Evolutionary conservation across 2,113 vertebrate genomes (phyloP), one percentile per base, ranked within the genome.

Genomic region (Microtus montanus): DNA sequence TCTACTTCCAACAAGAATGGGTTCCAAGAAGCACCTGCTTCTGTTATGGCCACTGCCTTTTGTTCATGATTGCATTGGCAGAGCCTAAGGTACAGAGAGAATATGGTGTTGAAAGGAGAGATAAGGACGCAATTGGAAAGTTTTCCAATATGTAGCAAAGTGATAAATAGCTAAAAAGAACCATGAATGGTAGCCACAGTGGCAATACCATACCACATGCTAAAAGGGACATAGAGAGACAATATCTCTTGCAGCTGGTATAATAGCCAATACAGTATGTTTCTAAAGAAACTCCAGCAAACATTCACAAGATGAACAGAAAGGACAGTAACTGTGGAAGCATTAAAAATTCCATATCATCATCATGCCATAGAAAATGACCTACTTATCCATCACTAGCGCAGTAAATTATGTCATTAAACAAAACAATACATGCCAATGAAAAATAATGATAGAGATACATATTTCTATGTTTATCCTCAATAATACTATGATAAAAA

Each of bases 251-350:
- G 52, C 52, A 54, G 35, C 11, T 71, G 90, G 41, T 79, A 75
- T 2, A n/a, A 68, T 64, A 61, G 24, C 13, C 24, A 13, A 38
- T 22, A 68, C 14, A 30, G 9, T 61, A 24, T 71, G 58, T 66
- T 89, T 85, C 47, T 87, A 54, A 85, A 96, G 41, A 92, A 47
- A 92, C 7, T 93, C 63, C 12, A 86, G n/a, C 19, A 89, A 80
- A 66, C 17, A 24, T 49, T 24, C 71, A 88, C 10, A 68, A 47
- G 61, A 82, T 63, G n/a, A 38, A 22, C 26, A 24, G 41, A 77
- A 89, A 92, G 68, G 28, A 89, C 77, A 47, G 33, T 41, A 80
- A 88, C 22, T 73, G 61, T 24, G 19, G 44, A 30, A 52, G 35
- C 86, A 35, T 82, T 80, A 70, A 35, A 77, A 90, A 89, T 54